These are phyloP conservation scores for Catostomus latipinnis DNA, from an alignment of 2,797 vertebrate genomes.

Conservation along the genomic window DNA sequence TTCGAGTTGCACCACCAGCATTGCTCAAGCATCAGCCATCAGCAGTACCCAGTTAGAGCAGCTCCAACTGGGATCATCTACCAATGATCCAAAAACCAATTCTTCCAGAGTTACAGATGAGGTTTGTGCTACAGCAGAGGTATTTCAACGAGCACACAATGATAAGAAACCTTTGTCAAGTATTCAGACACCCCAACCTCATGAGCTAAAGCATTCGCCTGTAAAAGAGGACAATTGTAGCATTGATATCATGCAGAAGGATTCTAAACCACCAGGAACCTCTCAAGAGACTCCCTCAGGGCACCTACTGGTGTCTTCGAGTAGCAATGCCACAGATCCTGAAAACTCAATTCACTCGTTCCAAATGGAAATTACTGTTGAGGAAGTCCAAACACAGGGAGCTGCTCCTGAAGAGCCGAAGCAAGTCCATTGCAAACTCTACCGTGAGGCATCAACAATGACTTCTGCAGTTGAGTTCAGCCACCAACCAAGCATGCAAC, in stretches of 20 bases:
- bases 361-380: slow-evolving; percentile 26
- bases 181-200: slow-evolving; percentile 50
- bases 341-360: slow-evolving; percentile 48
- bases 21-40: slow-evolving; percentile 30
- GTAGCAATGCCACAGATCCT: slow-evolving; percentile 28
- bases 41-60: slow-evolving; percentile 21
- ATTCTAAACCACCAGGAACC: slow-evolving; percentile 52
- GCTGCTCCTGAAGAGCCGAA: slow-evolving; percentile 30
- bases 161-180: slow-evolving; percentile 33
- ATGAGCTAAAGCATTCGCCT: slow-evolving; percentile 36
- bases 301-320: slow-evolving; percentile 9
- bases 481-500: slow-evolving; percentile 60
- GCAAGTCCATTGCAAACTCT: slow-evolving; percentile 69
- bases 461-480: slow-evolving; percentile 74
- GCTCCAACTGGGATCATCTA: neutral
- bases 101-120: slow-evolving; percentile 4
- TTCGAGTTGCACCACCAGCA: slow-evolving; percentile 51
- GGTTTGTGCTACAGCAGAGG: slow-evolving; percentile 17
- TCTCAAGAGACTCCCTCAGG: slow-evolving; percentile 49
- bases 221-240: slow-evolving; percentile 15
- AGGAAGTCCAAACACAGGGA: slow-evolving; percentile 43
- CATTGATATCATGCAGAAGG: slow-evolving; percentile 42
- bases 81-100: slow-evolving; percentile 1
- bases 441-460: slow-evolving; percentile 90
- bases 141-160: slow-evolving; percentile 20